Evolutionary conservation across 1,140 invertebrate genomes (phyloP).

Genomic region (Papilio xuthus): DNA sequence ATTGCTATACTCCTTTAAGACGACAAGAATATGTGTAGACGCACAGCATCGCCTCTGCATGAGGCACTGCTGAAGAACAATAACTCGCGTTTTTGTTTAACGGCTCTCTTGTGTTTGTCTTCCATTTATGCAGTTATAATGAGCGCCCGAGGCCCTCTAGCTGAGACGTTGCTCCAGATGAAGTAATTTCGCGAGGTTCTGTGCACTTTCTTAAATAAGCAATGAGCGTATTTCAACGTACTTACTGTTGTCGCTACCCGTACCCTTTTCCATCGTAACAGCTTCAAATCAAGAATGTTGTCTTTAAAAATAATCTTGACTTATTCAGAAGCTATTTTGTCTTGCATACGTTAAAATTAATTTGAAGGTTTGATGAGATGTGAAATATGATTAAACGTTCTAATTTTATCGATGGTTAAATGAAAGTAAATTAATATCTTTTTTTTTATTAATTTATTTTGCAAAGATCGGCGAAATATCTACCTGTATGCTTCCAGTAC

Average conservation of each 20-base stretch:
- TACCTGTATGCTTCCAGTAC: not conserved
- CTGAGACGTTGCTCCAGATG: slow-evolving; percentile 3
- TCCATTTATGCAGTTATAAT: slow-evolving; percentile 33
- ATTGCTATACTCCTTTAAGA: not conserved
- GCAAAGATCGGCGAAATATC: not conserved
- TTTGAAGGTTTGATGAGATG: too few relatives aligned
- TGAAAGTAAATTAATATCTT: not conserved
- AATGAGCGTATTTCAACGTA: slow-evolving; percentile 1
- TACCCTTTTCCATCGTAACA: not conserved
- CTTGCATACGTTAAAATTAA: too few relatives aligned
- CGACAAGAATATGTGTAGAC: not conserved
- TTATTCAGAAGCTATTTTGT: too few relatives aligned
- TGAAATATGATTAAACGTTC: too few relatives aligned
- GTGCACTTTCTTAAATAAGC: slow-evolving; percentile 28
- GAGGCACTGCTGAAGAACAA: not conserved
- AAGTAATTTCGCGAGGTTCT: not conserved
- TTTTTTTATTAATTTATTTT: too few relatives aligned
- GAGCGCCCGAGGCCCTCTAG: slow-evolving; percentile 1
- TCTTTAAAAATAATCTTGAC: too few relatives aligned
- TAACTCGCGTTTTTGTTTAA: slow-evolving; percentile 7
- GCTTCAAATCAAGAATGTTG: not conserved
- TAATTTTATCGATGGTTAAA: not conserved
- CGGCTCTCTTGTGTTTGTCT: slow-evolving; percentile 24
- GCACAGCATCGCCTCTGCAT: not conserved
- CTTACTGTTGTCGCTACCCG: not conserved